Evolutionary conservation across 2,797 vertebrate species (phyloP), one percentile per base, ranked within the genome.

Genomic region (Lateolabrax maculatus): DNA sequence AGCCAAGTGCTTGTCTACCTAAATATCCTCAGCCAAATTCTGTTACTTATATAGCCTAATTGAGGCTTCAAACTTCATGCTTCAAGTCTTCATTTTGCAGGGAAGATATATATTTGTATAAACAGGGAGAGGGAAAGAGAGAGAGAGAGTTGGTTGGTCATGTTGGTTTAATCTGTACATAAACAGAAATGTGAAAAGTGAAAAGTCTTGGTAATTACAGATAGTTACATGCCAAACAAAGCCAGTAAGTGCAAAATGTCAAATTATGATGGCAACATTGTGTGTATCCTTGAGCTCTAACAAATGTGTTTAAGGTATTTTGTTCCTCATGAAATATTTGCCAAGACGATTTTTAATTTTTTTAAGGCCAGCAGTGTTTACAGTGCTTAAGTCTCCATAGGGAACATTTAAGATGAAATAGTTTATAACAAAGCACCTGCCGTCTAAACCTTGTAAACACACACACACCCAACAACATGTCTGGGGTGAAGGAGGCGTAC

Each of bases 21-120:
- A 21, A 81, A 66, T 68, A 73, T 64, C 29, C 53, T 69, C 80
- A 66, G 21, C 57, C 55, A 79, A 83, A 81, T n/a, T n/a, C n/a
- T n/a, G n/a, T n/a, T 71, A 48, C 60, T 71, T 60, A 62, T 56
- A 60, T 80, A n/a, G n/a, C n/a, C n/a, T n/a, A 83, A 64, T 58
- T 62, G 57, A 71, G 19, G 46, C 67, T 74, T 76, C 71, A 44
- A 49, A 66, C 19, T 77, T 62, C 36, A 66, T 66, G 43, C 19
- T 77, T 62, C 36, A 66, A 63, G 43, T 66, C 48, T 52, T 62
- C 39, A 41, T 73, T 61, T 75, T 57, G 19, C 19, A 52, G 36
- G 9, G 15, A 34, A n/a, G n/a, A n/a, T n/a, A n/a, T n/a, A n/a
- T n/a, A n/a, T n/a, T n/a, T n/a, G n/a, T n/a, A n/a, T n/a, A n/a